phyloP scores from a whole-genome alignment of 1,140 invertebrate species.

The Anadara kagoshimensis region DNA sequence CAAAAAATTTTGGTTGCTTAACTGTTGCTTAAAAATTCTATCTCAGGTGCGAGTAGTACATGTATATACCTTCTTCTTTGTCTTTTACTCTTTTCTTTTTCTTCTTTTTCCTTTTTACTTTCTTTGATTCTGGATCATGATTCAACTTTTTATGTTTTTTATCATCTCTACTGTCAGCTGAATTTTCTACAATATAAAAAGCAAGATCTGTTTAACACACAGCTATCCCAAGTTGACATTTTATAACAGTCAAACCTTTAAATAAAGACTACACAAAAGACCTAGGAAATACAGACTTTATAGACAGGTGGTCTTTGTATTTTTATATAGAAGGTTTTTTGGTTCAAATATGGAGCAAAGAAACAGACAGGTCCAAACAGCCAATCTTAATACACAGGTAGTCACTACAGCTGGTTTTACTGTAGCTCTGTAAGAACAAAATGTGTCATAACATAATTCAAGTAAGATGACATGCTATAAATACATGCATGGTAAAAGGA shows the following conservation, averaged over 20 bases:
- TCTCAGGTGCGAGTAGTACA: too few relatives aligned
- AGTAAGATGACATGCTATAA: too few relatives aligned
- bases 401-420: too few relatives aligned
- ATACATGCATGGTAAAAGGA: too few relatives aligned
- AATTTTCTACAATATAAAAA: conserved; percentile 8
- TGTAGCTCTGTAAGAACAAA: too few relatives aligned
- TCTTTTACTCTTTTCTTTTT: conserved; percentile 24
- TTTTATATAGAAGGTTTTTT: background rate
- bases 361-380: background rate
- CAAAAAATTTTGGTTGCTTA: too few relatives aligned
- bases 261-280: background rate
- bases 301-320: background rate
- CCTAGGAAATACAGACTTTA: background rate
- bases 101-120: conserved; percentile 26
- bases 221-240: too few relatives aligned
- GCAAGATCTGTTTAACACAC: background rate
- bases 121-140: conserved; percentile 20
- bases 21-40: too few relatives aligned
- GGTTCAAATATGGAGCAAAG: background rate
- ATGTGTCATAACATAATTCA: too few relatives aligned
- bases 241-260: too few relatives aligned
- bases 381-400: too few relatives aligned
- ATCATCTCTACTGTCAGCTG: conserved; percentile 20
- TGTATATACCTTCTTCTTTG: conserved; percentile 17
- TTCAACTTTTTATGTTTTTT: conserved; percentile 13